Base-by-base conservation (phyloP, 2,797 vertebrate genomes). In the Petrocephalus schoutedeni region DNA sequence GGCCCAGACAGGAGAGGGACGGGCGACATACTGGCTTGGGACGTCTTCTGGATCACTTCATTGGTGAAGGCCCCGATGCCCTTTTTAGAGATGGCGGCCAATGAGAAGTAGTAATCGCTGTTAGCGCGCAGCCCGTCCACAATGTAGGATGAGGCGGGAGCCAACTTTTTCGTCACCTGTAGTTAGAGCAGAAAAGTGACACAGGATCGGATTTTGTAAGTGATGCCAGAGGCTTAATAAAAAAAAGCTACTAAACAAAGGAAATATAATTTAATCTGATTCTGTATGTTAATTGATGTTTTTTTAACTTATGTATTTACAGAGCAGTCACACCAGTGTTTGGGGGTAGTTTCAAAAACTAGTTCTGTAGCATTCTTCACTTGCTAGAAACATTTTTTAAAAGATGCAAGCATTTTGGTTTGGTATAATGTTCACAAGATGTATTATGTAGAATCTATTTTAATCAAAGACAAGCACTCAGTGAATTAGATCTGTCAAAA, bases 21-120 rank as follows among this genome's bases (percentile, higher is more conserved):
- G 83, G 87, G 89, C 88, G 96, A 99, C 98, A 96, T 99, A 99
- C 98, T 99, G 95, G 98, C 98, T 98, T 99, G 98, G 92, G 98
- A 96, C 89, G 98, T 99, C 95, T 96, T 98, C 94, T 98, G 97
- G 57, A 95, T 94, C 93, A 99, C 95, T 92, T 97, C 97, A 91
- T 97, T 97, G 93, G 98, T 99, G 95, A 97, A 98, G 92, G 98
- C 98, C 86, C 98, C 98, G 28, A 98, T 96, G 94, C 98, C 98
- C 94, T 98, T 97, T 67, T 93, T 94, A 10, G 98, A 99, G 93
- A 98, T 95, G 49, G 98, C 98, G 3, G 98, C 97, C 95, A 99
- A 94, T 82, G 97, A 97, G 95, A 99, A 98, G 92, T 94, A 93
- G 93, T 99, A 99, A 91, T 98, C 97, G 49, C 97, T 97, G 94